These are phyloP conservation scores for Osmerus mordax DNA, from an alignment of 2,113 vertebrate species.

Conservation along the genomic window DNA sequence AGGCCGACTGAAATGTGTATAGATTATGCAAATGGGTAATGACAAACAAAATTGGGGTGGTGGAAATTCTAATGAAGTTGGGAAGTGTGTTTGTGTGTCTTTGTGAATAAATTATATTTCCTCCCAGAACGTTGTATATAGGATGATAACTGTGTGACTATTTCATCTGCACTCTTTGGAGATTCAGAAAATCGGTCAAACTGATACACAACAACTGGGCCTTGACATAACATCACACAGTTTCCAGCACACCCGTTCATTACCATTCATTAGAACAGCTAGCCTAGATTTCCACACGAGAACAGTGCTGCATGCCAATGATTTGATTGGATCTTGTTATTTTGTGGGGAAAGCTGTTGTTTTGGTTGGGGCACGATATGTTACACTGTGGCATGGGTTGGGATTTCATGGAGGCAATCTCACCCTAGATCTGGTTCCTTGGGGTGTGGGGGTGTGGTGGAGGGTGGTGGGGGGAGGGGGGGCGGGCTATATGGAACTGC, in stretches of 20 bases:
- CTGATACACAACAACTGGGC: conserved; percentile 36
- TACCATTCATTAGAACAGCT: conserved; percentile 53
- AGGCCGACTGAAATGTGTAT: conserved; percentile 75
- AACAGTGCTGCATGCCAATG: conserved; percentile 35
- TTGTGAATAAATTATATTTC: conserved; percentile 21
- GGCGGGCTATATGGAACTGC: conserved; percentile 11
- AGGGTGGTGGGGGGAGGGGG: too few relatives aligned
- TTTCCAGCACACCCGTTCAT: conserved; percentile 52
- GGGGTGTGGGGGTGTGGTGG: too few relatives aligned
- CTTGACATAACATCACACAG: conserved; percentile 41
- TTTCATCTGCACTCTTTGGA: conserved; percentile 23
- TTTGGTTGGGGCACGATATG: not conserved
- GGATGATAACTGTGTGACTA: conserved; percentile 19
- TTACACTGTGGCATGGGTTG: not conserved
- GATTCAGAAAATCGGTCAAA: conserved; percentile 55
- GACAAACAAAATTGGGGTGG: not conserved
- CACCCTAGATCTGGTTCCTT: too few relatives aligned
- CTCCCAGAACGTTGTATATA: too few relatives aligned
- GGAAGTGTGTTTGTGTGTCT: conserved; percentile 15
- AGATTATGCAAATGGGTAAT: conserved; percentile 56
- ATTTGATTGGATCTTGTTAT: conserved; percentile 22
- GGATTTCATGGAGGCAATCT: too few relatives aligned
- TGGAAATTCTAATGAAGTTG: not conserved
- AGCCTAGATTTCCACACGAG: conserved; percentile 27
- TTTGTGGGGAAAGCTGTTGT: not conserved